Conservation (phyloP, 2,888 invertebrate genomes). For the Blastobasis lacticolella region DNA sequence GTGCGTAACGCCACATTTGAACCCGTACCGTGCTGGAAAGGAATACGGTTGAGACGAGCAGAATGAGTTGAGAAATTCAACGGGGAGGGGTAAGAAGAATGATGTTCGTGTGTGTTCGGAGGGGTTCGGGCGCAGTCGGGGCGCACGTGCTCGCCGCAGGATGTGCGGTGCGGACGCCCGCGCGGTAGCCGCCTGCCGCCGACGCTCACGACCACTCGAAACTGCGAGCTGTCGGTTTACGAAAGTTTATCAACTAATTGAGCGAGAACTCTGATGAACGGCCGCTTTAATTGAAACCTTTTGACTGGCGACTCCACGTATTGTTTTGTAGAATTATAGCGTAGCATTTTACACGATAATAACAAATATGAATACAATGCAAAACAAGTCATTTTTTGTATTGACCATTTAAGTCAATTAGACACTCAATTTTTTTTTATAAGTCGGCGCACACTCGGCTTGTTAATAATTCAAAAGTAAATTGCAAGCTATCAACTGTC, state of each 20-base stretch:
- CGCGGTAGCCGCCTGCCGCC: neutral
- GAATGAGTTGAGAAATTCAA: slow-evolving; percentile 1
- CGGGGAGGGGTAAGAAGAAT: slow-evolving; percentile 21
- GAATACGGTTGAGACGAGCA: slow-evolving; percentile 6
- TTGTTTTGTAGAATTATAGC: neutral
- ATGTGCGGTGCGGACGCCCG: neutral
- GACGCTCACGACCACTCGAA: neutral
- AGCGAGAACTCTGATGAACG: neutral
- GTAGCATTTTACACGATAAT: neutral
- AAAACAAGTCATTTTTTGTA: too few species aligned
- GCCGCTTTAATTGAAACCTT: neutral
- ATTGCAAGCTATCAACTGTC: neutral
- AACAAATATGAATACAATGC: too few species aligned
- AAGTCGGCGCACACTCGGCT: neutral
- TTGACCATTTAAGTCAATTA: too few species aligned
- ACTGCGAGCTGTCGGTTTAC: neutral
- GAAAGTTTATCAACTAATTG: neutral
- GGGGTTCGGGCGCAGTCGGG: slow-evolving; percentile 58
- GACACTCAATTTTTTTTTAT: too few species aligned
- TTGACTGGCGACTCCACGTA: neutral
- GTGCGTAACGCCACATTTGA: slow-evolving; percentile 9
- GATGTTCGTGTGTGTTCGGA: slow-evolving; percentile 36
- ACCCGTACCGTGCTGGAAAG: accelerated
- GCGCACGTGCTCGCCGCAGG: slow-evolving; percentile 57
- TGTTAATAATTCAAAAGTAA: neutral